Conservation (phyloP, 2,113 vertebrate species). For the Daubentonia madagascariensis region DNA sequence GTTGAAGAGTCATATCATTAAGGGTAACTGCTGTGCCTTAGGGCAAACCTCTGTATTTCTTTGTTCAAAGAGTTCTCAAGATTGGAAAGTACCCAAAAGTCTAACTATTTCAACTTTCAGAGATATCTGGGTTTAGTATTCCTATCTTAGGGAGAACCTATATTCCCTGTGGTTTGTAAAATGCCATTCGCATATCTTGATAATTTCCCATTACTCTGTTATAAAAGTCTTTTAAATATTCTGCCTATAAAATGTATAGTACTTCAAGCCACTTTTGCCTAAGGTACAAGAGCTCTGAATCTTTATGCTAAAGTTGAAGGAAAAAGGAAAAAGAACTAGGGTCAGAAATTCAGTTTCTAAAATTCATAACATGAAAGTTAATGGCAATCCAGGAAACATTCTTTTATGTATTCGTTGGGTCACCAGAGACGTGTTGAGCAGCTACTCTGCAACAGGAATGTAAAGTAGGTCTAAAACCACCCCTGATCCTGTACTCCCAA, state of each 20-base stretch:
- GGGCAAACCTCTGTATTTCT: neutral
- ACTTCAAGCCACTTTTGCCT: neutral
- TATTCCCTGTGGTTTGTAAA: neutral
- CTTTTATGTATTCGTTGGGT: neutral
- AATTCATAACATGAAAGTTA: neutral
- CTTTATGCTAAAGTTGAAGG: neutral
- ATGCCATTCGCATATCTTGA: neutral
- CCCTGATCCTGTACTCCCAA: neutral
- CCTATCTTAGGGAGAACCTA: neutral
- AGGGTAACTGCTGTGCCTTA: neutral
- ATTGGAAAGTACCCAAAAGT: neutral
- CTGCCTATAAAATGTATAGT: neutral
- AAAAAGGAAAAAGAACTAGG: neutral
- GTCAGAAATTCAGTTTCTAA: slow-evolving; percentile 11
- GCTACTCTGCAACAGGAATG: neutral
- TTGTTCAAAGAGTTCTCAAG: slow-evolving; percentile 13
- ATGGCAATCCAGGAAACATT: neutral
- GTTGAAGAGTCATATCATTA: neutral
- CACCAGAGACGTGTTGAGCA: neutral
- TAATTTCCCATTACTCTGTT: neutral
- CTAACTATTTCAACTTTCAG: neutral
- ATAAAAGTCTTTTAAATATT: neutral
- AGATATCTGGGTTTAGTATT: neutral
- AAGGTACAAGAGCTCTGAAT: neutral
- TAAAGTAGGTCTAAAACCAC: neutral